Evolutionary conservation across 1,140 invertebrate genomes (phyloP).

Genomic region (Euschistus heros): DNA sequence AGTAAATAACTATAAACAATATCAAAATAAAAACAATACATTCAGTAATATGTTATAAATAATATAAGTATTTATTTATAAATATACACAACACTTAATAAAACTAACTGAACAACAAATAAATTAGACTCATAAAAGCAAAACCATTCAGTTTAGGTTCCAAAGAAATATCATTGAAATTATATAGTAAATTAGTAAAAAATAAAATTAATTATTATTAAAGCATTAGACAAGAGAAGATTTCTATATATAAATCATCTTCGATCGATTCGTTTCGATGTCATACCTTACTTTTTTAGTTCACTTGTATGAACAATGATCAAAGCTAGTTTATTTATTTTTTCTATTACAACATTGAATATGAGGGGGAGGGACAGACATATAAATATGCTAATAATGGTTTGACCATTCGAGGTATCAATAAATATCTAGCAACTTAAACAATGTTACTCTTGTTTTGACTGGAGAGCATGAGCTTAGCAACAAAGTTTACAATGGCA

Average conservation of each 20-base stretch:
- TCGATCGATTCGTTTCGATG: conserved; percentile 2
- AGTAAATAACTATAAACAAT: too few relatives aligned
- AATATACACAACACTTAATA: too few relatives aligned
- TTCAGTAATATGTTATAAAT: too few relatives aligned
- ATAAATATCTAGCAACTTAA: neutral
- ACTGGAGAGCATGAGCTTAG: conserved; percentile 64
- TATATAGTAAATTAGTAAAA: neutral
- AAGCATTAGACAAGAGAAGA: conserved; percentile 11
- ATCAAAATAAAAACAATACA: too few relatives aligned
- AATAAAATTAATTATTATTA: conserved; percentile 6
- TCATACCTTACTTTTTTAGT: neutral
- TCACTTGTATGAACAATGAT: neutral
- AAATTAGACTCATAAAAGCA: too few relatives aligned
- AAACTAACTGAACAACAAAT: too few relatives aligned
- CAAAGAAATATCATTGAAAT: neutral
- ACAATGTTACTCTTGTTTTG: conserved; percentile 25
- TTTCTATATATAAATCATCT: neutral
- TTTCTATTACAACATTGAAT: neutral
- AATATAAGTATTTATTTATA: too few relatives aligned
- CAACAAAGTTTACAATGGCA: conserved; percentile 92
- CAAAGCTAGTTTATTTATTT: neutral
- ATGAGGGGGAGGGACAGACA: neutral
- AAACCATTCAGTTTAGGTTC: too few relatives aligned
- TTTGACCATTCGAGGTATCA: too few relatives aligned
- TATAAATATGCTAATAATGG: neutral